Conservation (phyloP, 2,797 vertebrate species). For the Gallinago stenura region DNA sequence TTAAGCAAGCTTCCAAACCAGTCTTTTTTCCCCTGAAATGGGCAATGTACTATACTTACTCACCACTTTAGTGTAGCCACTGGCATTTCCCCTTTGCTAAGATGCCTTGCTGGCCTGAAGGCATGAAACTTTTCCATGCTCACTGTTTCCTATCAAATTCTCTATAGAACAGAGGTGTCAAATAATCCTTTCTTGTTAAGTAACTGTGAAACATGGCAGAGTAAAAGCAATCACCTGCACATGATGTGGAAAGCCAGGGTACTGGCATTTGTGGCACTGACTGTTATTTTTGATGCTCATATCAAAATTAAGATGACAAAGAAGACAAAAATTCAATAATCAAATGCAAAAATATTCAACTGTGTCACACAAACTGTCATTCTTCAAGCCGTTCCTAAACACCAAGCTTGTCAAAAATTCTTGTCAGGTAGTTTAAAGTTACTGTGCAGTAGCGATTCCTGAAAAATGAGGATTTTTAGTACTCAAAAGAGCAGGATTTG, state of each 20-base stretch:
- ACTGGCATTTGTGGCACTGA: background rate
- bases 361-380: background rate
- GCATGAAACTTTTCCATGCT: background rate
- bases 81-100: background rate
- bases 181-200: background rate
- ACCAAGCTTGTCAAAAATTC: background rate
- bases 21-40: background rate
- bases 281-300: background rate
- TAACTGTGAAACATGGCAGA: background rate
- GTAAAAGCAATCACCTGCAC: background rate
- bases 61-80: background rate
- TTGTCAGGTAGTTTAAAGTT: background rate
- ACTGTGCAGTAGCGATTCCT: background rate
- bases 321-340: background rate
- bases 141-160: background rate
- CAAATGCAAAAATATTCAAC: background rate
- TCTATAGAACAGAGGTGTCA: background rate
- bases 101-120: background rate
- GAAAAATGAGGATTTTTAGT: background rate
- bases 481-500: background rate
- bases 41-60: background rate
- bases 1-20: background rate
- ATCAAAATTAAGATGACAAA: background rate
- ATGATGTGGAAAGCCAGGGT: background rate
- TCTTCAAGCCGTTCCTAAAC: background rate